phyloP scores from a whole-genome alignment of 2,113 vertebrate genomes.

The Pionites leucogaster region DNA sequence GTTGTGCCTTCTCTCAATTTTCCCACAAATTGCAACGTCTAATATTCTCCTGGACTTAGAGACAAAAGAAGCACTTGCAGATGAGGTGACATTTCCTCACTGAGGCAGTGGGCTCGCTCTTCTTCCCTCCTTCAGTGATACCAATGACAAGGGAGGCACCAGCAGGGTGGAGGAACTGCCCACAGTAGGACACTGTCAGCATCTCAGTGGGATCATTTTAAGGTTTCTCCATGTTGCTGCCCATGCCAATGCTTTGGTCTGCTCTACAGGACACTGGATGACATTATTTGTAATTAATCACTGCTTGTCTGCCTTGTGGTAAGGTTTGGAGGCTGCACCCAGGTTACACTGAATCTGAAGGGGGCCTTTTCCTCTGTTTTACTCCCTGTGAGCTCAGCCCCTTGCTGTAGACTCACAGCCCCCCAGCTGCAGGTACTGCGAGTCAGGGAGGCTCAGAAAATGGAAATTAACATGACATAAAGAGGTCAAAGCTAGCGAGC shows the following conservation, averaged over 20 bases:
- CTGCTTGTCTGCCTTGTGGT: not conserved
- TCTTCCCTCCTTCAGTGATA: not conserved
- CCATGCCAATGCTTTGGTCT: not conserved
- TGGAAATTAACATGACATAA: not conserved
- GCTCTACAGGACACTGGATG: not conserved
- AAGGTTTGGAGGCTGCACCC: not conserved
- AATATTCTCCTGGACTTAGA: not conserved
- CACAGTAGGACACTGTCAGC: not conserved
- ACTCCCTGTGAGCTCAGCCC: not conserved
- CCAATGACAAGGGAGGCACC: not conserved
- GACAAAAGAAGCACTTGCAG: not conserved
- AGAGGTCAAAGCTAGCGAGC: not conserved
- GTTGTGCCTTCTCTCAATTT: not conserved
- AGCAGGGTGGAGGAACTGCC: not conserved
- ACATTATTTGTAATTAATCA: not conserved
- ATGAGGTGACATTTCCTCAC: not conserved
- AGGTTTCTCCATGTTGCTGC: not conserved
- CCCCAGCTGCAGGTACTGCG: not conserved
- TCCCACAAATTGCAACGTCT: not conserved
- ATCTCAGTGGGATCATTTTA: not conserved
- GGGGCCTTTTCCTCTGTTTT: not conserved
- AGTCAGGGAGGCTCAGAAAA: not conserved
- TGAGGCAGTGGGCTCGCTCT: not conserved
- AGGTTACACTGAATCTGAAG: not conserved
- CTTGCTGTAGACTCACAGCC: not conserved